Percentiles rank a stretch among this genome's conserved stretches.
These are phyloP conservation scores for Ailuropoda melanoleuca DNA, from an alignment of 2,113 vertebrate genomes.

Conservation along the genomic window DNA sequence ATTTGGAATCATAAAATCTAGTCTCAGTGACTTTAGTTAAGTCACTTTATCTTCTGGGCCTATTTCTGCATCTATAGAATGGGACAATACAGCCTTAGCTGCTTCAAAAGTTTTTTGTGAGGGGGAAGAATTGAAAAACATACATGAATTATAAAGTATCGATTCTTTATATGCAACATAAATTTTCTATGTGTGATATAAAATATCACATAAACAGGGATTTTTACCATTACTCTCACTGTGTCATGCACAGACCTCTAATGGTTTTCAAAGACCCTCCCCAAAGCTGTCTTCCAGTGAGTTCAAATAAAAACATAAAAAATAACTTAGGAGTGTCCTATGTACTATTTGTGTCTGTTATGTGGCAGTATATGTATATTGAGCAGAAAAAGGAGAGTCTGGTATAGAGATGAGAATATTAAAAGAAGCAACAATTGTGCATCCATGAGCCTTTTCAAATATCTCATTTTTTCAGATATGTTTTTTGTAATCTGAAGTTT, in stretches of 20 bases:
- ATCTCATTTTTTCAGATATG: neutral
- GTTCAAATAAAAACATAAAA: conserved; percentile 16
- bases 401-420: neutral
- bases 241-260: neutral
- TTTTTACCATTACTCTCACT: neutral
- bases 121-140: neutral
- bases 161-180: neutral
- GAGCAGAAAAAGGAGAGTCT: neutral
- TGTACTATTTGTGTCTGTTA: neutral
- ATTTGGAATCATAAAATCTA: conserved; percentile 26
- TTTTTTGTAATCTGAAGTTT: neutral
- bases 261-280: neutral
- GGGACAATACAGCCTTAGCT: neutral
- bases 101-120: neutral
- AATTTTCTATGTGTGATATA: neutral
- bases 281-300: neutral
- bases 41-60: neutral
- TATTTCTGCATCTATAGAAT: conserved; percentile 28
- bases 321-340: neutral
- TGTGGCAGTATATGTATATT: neutral
- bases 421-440: neutral
- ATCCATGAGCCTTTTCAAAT: neutral
- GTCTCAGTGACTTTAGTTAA: neutral
- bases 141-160: neutral
- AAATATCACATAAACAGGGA: neutral